Conservation (phyloP, 2,113 vertebrate species). For the Rhea americana region DNA sequence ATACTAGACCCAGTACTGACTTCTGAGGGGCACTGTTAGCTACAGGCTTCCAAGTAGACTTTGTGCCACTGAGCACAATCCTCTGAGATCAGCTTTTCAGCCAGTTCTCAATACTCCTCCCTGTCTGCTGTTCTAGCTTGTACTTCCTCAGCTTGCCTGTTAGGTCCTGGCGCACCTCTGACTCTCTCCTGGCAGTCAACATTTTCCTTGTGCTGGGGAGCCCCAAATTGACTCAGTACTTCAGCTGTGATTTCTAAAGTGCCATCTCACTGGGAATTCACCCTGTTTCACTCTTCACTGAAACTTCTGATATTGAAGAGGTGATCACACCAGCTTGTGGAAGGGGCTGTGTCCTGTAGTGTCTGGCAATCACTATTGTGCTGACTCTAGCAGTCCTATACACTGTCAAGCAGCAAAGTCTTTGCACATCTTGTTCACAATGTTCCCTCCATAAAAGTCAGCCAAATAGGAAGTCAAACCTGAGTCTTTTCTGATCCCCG, state of each 20-base stretch:
- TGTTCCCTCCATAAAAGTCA: background rate
- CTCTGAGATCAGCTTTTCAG: too few species aligned
- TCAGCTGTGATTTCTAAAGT: background rate
- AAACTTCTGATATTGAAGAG: accelerated
- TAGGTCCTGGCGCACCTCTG: background rate
- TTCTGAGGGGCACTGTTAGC: too few species aligned
- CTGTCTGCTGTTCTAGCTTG: too few species aligned
- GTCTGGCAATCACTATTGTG: background rate
- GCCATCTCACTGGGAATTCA: background rate
- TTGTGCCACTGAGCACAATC: too few species aligned
- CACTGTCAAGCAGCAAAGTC: background rate
- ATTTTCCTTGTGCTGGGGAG: background rate
- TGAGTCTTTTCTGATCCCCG: background rate
- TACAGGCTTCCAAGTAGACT: too few species aligned
- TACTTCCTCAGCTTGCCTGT: too few species aligned
- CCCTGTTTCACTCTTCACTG: background rate
- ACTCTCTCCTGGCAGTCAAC: background rate
- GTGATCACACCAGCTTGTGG: background rate
- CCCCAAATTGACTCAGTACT: background rate
- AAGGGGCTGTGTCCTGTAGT: background rate
- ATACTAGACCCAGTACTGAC: too few species aligned
- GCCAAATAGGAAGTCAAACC: background rate
- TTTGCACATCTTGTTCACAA: background rate
- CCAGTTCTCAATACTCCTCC: too few species aligned
- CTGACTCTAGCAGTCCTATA: background rate